Base-by-base conservation (phyloP, 2,888 invertebrate species). In the Hydroisotoma schaefferi region DNA sequence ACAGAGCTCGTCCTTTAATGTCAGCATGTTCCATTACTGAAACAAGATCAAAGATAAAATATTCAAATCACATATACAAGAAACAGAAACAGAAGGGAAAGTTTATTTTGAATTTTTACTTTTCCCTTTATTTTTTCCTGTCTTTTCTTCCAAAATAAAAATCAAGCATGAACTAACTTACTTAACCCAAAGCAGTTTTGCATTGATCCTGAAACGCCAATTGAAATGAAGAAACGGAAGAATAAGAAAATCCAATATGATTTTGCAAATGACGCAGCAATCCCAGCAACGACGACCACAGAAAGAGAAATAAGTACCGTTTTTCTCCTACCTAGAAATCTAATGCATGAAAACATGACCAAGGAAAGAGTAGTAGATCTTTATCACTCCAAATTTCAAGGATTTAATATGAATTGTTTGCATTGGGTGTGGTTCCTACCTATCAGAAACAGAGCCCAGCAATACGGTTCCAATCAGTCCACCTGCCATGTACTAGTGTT, bases 111-210 rank as follows among this genome's bases (percentile, higher is more conserved):
- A n/a, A n/a, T n/a, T n/a, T n/a, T n/a, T n/a, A n/a, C n/a, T n/a
- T n/a, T n/a, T n/a, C n/a, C n/a, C n/a, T n/a, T n/a, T n/a, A n/a
- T n/a, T n/a, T n/a, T n/a, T n/a, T n/a, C n/a, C n/a, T n/a, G n/a
- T n/a, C n/a, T n/a, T n/a, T n/a, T n/a, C n/a, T n/a, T n/a, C n/a
- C n/a, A n/a, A n/a, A n/a, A n/a, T n/a, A n/a, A n/a, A n/a, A n/a
- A n/a, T n/a, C n/a, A n/a, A n/a, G n/a, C n/a, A n/a, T n/a, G n/a
- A n/a, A n/a, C n/a, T n/a, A n/a, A 51, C 67, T 60, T 58, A 70
- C 72, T 48, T 1, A 72, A 44, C 27, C 69, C 65, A 58, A 61
- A 70, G 52, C 68, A 65, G 44, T 70, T 72, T 57, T 72, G 72
- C 29, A 67, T 64, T 4, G 63, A 66, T 1, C 72, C 72, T 1